A percentile compares a stretch with the other conserved stretches of the same genome.
Conservation (phyloP, 1,140 invertebrate species). For the Pseudomyrmex pallidus region DNA sequence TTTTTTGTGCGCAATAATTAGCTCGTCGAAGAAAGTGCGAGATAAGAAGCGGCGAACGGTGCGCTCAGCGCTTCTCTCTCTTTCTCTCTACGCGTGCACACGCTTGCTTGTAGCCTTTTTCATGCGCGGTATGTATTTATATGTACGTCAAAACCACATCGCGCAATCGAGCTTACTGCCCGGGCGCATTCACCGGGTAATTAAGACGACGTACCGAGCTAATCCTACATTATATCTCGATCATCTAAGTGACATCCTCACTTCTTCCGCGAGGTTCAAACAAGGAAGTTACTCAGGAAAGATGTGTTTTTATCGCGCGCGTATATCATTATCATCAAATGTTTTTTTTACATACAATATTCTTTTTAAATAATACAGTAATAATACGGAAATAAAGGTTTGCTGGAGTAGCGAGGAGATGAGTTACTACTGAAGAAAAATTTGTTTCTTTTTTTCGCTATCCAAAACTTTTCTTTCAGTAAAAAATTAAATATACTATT, state of each 20-base stretch:
- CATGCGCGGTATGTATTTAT: not conserved
- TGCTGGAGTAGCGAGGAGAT: no score
- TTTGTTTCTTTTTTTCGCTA: no score
- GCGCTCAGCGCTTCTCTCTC: not conserved
- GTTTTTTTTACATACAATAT: no score
- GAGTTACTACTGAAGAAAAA: no score
- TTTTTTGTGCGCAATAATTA: constrained; percentile 59
- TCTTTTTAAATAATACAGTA: no score
- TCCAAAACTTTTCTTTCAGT: not conserved
- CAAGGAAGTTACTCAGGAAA: constrained; percentile 15
- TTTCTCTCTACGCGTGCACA: no score
- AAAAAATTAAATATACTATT: not conserved
- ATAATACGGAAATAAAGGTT: no score
- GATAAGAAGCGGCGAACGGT: constrained; percentile 5
- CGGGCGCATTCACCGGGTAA: constrained; percentile 4
- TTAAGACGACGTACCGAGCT: constrained; percentile 22
- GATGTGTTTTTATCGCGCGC: not conserved
- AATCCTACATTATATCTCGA: not conserved
- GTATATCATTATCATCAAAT: no score
- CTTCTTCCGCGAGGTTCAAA: not conserved
- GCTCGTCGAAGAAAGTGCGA: constrained; percentile 26
- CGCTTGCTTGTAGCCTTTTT: constrained; percentile 14
- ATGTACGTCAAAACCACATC: not conserved
- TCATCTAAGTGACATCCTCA: constrained; percentile 58
- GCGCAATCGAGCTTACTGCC: constrained; percentile 11